Evolutionary conservation across 2,797 vertebrate species (phyloP), one percentile per base, ranked within the genome.

Genomic region (Chrosomus eos): DNA sequence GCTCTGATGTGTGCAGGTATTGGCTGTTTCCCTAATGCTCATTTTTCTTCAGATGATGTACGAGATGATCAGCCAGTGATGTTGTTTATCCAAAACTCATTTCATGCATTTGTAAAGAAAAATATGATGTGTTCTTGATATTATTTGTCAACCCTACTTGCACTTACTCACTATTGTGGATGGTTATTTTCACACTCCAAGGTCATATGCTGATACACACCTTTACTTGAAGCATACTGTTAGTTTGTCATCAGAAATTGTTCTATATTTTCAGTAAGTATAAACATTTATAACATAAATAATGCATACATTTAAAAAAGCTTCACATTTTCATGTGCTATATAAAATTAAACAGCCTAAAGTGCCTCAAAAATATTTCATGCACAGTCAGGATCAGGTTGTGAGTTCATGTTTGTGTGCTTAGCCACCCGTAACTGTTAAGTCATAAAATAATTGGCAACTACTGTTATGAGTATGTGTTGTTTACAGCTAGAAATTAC

Each of bases 1-100:
- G 81, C 67, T 80, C 31, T 80, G 76, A 85, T 88, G 74, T 76
- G 48, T 80, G 45, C 81, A 77, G 75, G 84, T 71, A 62, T 80
- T 85, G 33, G 62, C 67, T 76, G 68, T 81, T 83, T 40, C 51
- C 60, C 33, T 43, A 38, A 71, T 87, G 83, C 38, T 40, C 18
- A 31, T 74, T 83, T 76, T 66, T 85, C 71, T 86, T 68, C 14
- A n/a, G 38, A 79, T 85, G 78, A 82, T 83, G 86, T 66, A 45
- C 51, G 60, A 81, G 58, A 89, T 83, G 38, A 81, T 83, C 51
- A 82, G 71, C 67, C 81, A 53, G 26, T 81, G 48, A 85, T 75
- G 40, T 78, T 84, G 66, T 72, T 81, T 72, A 84, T 78, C 70
- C 43, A 28, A 33, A 67, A 26, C 73, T 51, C 74, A 43, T 81